Conservation (phyloP, 2,113 vertebrate genomes). For the Pelobates fuscus region DNA sequence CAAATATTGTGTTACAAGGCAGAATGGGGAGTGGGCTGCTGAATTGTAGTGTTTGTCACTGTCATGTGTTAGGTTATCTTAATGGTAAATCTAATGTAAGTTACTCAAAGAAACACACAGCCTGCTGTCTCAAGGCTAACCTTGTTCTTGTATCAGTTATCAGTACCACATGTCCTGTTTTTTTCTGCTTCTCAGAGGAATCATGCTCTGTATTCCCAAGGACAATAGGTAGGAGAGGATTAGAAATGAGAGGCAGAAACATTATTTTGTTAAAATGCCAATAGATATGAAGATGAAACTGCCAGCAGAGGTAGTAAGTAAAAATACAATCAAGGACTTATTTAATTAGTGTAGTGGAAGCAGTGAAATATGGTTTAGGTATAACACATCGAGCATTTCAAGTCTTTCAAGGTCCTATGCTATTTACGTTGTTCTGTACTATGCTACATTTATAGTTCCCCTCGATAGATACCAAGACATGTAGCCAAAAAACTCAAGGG, state of each 20-base stretch:
- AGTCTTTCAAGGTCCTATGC: too few species aligned
- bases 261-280: too few species aligned
- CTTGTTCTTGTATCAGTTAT: slow-evolving; percentile 23
- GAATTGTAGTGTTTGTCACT: slow-evolving; percentile 30
- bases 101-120: slow-evolving; percentile 1
- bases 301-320: too few species aligned
- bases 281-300: too few species aligned
- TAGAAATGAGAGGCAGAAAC: neutral
- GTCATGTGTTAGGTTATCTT: slow-evolving; percentile 21
- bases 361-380: too few species aligned
- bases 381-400: too few species aligned
- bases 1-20: neutral
- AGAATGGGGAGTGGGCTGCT: neutral
- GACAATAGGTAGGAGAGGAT: neutral
- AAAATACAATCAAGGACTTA: too few species aligned
- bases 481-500: too few species aligned
- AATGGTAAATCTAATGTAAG: slow-evolving; percentile 19
- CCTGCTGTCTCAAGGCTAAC: slow-evolving; percentile 8
- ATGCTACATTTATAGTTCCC: too few species aligned
- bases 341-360: too few species aligned
- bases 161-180: neutral
- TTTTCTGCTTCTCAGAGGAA: neutral
- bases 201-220: neutral
- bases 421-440: too few species aligned
- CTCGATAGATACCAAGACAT: too few species aligned